These are phyloP conservation scores for Callopanchax toddi DNA, from an alignment of 2,113 vertebrate genomes.

Conservation along the genomic window DNA sequence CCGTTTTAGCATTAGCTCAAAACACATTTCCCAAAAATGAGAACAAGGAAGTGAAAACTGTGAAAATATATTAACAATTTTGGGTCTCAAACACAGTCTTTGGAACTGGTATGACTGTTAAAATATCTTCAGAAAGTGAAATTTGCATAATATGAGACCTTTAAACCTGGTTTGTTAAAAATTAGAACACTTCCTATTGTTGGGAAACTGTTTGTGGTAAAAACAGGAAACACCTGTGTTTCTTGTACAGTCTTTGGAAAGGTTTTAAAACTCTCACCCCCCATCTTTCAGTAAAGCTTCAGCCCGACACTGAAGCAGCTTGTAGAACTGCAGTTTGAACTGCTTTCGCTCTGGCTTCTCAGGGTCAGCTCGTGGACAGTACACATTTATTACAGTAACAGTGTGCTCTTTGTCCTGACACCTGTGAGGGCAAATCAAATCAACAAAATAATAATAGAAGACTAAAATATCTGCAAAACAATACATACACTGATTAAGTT, in stretches of 20 bases:
- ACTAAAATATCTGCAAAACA: not conserved
- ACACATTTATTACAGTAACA: slow-evolving; percentile 87
- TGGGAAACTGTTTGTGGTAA: not conserved
- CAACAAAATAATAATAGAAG: not conserved
- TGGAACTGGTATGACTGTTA: too few relatives aligned
- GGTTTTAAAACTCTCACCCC: slow-evolving; percentile 71
- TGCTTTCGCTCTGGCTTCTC: slow-evolving; percentile 83
- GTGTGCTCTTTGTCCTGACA: slow-evolving; percentile 69
- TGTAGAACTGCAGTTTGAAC: slow-evolving; percentile 89
- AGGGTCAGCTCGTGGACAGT: slow-evolving; percentile 88
- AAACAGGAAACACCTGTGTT: slow-evolving; percentile 34
- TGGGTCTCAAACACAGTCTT: too few relatives aligned
- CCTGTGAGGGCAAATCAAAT: slow-evolving; percentile 43
- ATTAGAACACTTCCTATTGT: too few relatives aligned
- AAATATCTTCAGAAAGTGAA: too few relatives aligned
- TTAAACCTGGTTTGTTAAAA: too few relatives aligned
- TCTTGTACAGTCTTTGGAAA: not conserved
- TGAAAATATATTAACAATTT: too few relatives aligned
- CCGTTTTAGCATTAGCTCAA: too few relatives aligned
- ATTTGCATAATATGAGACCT: too few relatives aligned
- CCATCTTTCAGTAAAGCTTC: slow-evolving; percentile 83
- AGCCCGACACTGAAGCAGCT: slow-evolving; percentile 83
- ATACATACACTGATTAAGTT: not conserved
- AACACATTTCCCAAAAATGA: too few relatives aligned
- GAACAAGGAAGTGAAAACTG: too few relatives aligned